Evolutionary conservation across 2,113 vertebrate genomes (phyloP).

Genomic region (Neolamprologus fasciatus): DNA sequence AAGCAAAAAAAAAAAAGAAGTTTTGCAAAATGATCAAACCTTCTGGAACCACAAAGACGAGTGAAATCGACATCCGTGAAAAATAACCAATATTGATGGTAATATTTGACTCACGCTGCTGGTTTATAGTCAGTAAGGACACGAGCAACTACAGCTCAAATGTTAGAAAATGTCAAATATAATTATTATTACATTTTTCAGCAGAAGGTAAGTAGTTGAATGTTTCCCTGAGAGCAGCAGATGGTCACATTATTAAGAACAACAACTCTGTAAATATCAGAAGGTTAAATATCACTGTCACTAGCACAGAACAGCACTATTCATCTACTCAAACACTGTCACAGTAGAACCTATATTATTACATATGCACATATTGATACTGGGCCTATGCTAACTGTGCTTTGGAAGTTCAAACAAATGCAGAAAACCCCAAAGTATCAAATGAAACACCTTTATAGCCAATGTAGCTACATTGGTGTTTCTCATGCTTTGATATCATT

Average conservation of each 20-base stretch:
- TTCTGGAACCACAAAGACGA: neutral
- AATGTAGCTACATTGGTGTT: neutral
- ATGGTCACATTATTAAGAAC: neutral
- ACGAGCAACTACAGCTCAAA: neutral
- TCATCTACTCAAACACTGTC: neutral
- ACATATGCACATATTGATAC: neutral
- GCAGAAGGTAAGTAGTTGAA: neutral
- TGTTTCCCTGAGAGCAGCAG: neutral
- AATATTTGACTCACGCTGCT: neutral
- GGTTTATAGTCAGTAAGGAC: neutral
- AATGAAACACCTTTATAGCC: neutral
- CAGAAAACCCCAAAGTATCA: neutral
- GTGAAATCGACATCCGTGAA: fast-evolving
- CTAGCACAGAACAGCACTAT: neutral
- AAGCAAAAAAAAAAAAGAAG: neutral
- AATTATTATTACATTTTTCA: neutral
- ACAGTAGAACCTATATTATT: neutral
- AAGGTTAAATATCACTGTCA: neutral
- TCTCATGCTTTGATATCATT: neutral
- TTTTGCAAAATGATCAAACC: neutral
- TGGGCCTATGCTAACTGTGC: neutral
- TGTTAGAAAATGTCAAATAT: constrained; percentile 5
- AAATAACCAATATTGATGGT: neutral
- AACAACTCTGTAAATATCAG: neutral
- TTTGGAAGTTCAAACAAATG: neutral